Evolutionary conservation across 2,888 invertebrate species (phyloP), one percentile per base, ranked within the genome.

Genomic region (Luperina nickerlii): DNA sequence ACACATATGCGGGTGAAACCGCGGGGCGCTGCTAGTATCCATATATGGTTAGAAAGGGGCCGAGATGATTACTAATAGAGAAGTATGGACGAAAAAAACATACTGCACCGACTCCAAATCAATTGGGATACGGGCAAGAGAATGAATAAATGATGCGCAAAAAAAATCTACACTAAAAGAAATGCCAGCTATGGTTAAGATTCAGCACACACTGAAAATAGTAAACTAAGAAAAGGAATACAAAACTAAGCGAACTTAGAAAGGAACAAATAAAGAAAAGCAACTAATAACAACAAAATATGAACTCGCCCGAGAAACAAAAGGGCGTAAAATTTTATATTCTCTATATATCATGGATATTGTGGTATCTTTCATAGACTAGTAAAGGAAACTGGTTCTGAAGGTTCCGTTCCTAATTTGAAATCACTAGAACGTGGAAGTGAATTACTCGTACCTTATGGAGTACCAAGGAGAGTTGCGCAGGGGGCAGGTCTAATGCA

Each of bases 281-380:
- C 82, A 85, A 74, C 83, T 74, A 90, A 80, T 90, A 90, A 91
- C 88, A 92, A 90, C 90, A 90, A 90, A 92, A 92, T 89, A 89
- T 89, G 91, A 90, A 85, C 85, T 88, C 87, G 78, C 69, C 76
- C 42, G 68, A 78, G 87, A 85, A 86, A 88, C 85, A 85, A 86
- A 81, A 79, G 78, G 82, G 76, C 89, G 83, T 93, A 93, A 92
- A 92, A 91, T 90, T 92, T 91, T 92, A 93, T 90, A 85, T 76
- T 67, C 73, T 71, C 78, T 80, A 70, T 78, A 15, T 18, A 38
- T 6, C 15, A 77, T 45, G 42, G 15, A 78, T 54, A 80, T n/a
- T 60, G 15, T 74, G 62, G 38, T 67, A 67, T 51, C 70, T 67
- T 78, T 65, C 54, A 71, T 65, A 65, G 5, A 54, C 45, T 68